These are phyloP conservation scores for Rhynchonema sp. DNA, from an alignment of 2,888 invertebrate genomes.

Conservation along the genomic window DNA sequence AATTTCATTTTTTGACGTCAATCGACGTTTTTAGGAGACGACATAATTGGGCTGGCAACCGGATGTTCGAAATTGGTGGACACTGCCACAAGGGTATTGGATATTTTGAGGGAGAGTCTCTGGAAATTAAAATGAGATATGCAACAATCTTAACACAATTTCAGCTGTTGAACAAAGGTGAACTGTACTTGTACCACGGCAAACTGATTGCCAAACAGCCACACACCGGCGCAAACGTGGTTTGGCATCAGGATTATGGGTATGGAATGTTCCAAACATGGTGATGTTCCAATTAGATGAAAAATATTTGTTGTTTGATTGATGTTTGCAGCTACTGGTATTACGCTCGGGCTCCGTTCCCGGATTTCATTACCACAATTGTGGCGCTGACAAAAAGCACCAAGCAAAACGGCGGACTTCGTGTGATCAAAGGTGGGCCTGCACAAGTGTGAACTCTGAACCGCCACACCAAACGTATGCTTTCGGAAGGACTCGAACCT, in stretches of 20 bases:
- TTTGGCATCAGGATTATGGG: slow-evolving; percentile 5
- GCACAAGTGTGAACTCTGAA: too few species aligned
- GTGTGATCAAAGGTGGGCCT: not conserved
- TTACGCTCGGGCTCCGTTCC: not conserved
- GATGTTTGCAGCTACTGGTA: not conserved
- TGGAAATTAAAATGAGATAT: too few species aligned
- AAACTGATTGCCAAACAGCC: not conserved
- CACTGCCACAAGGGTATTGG: not conserved
- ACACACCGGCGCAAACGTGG: not conserved
- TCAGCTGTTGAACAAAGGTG: slow-evolving; percentile 1
- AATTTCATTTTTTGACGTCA: too few species aligned
- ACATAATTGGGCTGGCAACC: not conserved
- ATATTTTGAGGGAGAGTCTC: too few species aligned
- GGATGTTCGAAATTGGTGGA: not conserved
- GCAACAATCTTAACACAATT: not conserved
- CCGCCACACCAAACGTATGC: too few species aligned
- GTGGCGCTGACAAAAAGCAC: not conserved
- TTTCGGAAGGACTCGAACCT: too few species aligned
- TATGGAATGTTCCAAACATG: too few species aligned
- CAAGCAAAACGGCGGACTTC: too few species aligned
- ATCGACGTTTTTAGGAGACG: not conserved
- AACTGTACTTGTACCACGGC: slow-evolving; percentile 1
- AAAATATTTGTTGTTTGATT: not conserved
- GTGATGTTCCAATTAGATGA: too few species aligned
- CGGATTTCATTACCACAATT: not conserved